phyloP scores from a whole-genome alignment of 1,140 invertebrate species.

The Drosophila sp. region DNA sequence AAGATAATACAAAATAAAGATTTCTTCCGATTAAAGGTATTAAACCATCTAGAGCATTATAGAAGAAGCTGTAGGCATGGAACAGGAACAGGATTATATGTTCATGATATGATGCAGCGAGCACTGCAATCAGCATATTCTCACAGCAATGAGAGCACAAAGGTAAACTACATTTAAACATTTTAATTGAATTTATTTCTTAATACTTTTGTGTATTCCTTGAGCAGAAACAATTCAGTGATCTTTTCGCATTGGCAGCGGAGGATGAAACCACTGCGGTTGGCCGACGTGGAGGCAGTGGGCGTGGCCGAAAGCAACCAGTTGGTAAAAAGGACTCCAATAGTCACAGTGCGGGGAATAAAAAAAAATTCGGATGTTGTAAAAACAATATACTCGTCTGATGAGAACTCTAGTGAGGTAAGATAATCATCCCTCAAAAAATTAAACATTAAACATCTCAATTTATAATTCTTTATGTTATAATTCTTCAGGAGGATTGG shows the following conservation, averaged over 20 bases:
- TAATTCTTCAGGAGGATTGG: conserved; percentile 83
- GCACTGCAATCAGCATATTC: conserved; percentile 92
- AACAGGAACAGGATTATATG: conserved; percentile 86
- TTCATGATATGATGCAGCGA: conserved; percentile 94
- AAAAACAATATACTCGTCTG: conserved; percentile 80
- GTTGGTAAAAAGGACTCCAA: conserved; percentile 79
- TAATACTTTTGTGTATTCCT: neutral
- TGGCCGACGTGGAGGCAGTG: conserved; percentile 77
- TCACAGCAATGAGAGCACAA: conserved; percentile 91
- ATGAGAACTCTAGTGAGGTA: conserved; percentile 83
- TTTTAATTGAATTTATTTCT: neutral
- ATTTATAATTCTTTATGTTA: conserved; percentile 10
- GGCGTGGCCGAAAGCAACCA: conserved; percentile 79
- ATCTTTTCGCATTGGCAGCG: conserved; percentile 95
- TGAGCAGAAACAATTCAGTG: conserved; percentile 93
- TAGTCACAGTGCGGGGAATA: conserved; percentile 73
- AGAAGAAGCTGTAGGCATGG: conserved; percentile 89
- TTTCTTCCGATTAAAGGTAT: too few species aligned
- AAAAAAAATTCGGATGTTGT: conserved; percentile 79
- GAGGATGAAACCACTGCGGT: conserved; percentile 89
- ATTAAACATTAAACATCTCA: neutral
- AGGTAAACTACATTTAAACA: conserved; percentile 80
- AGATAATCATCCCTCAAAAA: conserved; percentile 1
- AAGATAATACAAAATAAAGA: too few species aligned
- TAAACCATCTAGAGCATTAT: conserved; percentile 96